These are phyloP conservation scores for Tetheella fluctuosa DNA, from an alignment of 2,888 invertebrate genomes.

Conservation along the genomic window DNA sequence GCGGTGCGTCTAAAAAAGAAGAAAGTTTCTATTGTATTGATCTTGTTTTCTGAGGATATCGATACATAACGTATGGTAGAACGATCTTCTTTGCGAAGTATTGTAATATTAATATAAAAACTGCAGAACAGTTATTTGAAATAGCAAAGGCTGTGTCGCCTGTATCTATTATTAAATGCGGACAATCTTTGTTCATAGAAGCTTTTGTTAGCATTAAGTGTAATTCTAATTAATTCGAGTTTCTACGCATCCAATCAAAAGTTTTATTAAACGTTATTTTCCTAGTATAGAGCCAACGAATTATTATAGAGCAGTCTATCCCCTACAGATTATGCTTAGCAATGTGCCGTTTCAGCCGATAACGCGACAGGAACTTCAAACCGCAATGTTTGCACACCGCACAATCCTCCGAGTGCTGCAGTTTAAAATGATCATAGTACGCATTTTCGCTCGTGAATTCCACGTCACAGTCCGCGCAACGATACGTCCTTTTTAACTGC, in stretches of 20 bases:
- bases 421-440: conserved; percentile 70
- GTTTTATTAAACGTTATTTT: not conserved
- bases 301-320: no score
- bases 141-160: not conserved
- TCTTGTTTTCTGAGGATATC: not conserved
- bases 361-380: conserved; percentile 65
- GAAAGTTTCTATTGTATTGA: not conserved
- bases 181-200: not conserved
- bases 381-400: conserved; percentile 72
- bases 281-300: not conserved
- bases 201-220: not conserved
- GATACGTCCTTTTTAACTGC: conserved; percentile 52
- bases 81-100: not conserved
- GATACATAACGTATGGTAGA: no score
- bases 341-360: conserved; percentile 66
- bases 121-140: not conserved
- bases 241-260: not conserved
- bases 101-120: not conserved
- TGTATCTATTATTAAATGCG: not conserved
- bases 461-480: conserved; percentile 67
- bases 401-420: conserved; percentile 70
- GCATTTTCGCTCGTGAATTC: conserved; percentile 61
- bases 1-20: not conserved
- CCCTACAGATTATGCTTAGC: conserved; percentile 59
- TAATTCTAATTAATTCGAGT: not conserved